Percentiles rank a stretch among this genome's conserved stretches.
phyloP scores from a whole-genome alignment of 2,113 vertebrate genomes.

The Gallinago jamesoni region DNA sequence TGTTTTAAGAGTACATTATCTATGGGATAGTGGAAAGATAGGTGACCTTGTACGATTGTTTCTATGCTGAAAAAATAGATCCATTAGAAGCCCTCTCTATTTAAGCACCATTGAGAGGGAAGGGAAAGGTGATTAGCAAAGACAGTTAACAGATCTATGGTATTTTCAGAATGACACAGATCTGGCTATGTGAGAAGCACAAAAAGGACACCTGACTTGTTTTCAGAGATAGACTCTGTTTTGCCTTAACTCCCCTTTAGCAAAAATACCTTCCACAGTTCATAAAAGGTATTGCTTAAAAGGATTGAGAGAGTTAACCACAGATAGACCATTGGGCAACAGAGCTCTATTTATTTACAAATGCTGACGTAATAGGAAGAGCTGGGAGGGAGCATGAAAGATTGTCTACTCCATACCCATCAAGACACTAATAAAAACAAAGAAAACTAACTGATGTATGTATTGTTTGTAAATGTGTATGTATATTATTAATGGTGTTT shows the following conservation, averaged over 20 bases:
- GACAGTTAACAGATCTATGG: background rate
- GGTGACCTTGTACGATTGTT: background rate
- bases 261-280: background rate
- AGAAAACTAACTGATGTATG: background rate
- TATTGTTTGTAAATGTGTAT: background rate
- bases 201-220: background rate
- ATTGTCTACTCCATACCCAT: background rate
- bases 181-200: background rate
- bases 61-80: background rate
- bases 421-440: background rate
- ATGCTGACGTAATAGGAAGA: background rate
- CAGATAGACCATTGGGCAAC: background rate
- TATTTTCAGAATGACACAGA: background rate
- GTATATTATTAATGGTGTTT: background rate
- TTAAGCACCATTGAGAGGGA: background rate
- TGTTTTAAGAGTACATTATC: background rate
- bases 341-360: background rate
- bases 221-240: background rate
- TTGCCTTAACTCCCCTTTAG: background rate
- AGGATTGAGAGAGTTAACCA: background rate
- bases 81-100: background rate
- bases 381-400: background rate
- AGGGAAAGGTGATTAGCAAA: background rate
- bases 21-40: background rate
- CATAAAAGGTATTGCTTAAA: background rate